Percentiles rank a stretch among this genome's conserved stretches.
Conservation (phyloP, 2,113 vertebrate species). For the Peucedramus taeniatus region DNA sequence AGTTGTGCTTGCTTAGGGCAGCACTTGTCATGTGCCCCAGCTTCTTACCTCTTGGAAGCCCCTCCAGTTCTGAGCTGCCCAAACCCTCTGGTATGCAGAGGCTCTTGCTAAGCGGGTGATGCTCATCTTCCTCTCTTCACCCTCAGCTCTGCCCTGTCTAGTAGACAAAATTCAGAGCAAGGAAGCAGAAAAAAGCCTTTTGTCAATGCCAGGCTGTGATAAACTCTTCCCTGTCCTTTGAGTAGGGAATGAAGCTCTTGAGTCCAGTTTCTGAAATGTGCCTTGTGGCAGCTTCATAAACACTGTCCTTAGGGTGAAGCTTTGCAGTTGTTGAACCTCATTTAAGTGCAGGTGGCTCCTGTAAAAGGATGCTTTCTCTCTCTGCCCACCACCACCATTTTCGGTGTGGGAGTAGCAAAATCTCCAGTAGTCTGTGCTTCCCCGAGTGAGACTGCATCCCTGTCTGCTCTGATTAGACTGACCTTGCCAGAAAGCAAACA, state of each 20-base stretch:
- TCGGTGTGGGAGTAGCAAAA: background rate
- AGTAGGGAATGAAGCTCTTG: background rate
- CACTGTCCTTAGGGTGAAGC: background rate
- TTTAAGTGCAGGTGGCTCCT: background rate
- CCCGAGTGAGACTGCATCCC: background rate
- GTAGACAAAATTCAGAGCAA: background rate
- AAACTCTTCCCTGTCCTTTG: background rate
- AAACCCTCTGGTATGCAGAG: rapidly evolving
- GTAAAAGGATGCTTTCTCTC: background rate
- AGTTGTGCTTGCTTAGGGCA: background rate
- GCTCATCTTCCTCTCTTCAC: background rate
- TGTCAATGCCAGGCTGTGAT: background rate
- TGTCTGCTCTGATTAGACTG: background rate
- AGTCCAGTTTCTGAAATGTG: background rate
- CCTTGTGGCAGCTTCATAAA: background rate
- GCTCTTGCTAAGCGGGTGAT: background rate
- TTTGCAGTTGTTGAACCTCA: background rate
- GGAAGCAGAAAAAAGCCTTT: background rate
- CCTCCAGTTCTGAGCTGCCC: background rate
- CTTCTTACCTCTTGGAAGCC: background rate
- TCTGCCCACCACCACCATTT: background rate
- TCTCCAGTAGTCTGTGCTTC: background rate
- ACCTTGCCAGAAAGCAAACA: constrained; percentile 26
- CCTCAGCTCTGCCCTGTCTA: background rate
- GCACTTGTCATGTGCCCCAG: background rate